These are phyloP conservation scores for Puma concolor DNA, from an alignment of 2,113 vertebrate genomes.

Conservation along the genomic window DNA sequence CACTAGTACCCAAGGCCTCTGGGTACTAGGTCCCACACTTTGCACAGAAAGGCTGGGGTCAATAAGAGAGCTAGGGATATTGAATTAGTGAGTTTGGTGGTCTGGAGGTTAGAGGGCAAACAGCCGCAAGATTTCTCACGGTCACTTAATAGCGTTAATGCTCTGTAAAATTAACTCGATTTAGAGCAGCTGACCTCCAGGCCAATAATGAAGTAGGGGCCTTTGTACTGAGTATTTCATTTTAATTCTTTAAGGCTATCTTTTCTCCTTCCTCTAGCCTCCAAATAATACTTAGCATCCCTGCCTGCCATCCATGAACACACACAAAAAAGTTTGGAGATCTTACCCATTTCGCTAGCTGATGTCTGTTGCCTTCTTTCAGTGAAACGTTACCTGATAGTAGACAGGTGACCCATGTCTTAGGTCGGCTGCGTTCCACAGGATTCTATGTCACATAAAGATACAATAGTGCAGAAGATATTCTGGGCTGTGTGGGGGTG, in stretches of 20 bases:
- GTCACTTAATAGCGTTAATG: background rate
- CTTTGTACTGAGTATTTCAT: background rate
- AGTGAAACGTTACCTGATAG: background rate
- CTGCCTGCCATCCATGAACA: background rate
- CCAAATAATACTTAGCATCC: background rate
- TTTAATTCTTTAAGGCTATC: background rate
- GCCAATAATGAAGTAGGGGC: background rate
- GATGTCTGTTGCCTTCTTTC: background rate
- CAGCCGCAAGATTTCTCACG: background rate
- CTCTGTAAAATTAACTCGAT: background rate
- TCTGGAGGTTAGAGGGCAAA: constrained; percentile 28
- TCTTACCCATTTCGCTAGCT: background rate
- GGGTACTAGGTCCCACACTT: background rate
- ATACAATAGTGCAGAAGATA: background rate
- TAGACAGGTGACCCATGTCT: background rate
- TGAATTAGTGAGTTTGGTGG: background rate
- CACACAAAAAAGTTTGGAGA: background rate
- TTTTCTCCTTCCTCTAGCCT: background rate
- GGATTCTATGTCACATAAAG: background rate
- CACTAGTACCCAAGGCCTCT: background rate
- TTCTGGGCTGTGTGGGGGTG: background rate
- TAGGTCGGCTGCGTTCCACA: background rate
- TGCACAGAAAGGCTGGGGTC: background rate
- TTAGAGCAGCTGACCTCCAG: background rate
- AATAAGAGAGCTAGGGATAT: background rate